Base-by-base conservation (phyloP, 2,888 invertebrate genomes). In the Drosophila neutralis region DNA sequence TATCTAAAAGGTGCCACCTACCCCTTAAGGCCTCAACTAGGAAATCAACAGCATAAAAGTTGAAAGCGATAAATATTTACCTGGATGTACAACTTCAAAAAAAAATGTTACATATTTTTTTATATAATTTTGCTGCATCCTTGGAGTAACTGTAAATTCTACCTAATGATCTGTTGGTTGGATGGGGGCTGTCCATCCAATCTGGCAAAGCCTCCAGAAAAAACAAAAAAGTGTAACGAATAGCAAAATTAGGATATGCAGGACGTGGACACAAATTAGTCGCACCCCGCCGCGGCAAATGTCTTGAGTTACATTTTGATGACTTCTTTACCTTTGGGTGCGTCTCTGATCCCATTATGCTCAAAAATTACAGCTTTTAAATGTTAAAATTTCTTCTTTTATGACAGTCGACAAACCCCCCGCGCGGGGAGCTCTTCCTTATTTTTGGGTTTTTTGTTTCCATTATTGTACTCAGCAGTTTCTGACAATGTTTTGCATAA, bases 111-210 rank as follows among this genome's bases (percentile, higher is more conserved):
- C n/a, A n/a, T n/a, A n/a, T 51, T 65, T 71, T 71, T 42, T 58
- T 71, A 69, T 71, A 62, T 60, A 73, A 75, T 71, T 82, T 82
- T 42, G 45, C 59, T 74, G 71, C 76, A 83, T 71, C 73, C 75
- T 65, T 69, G 67, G 74, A 83, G 82, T 79, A 88, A 85, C 90
- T 92, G 92, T 82, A 91, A 92, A 92, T 90, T 88, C 84, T 80
- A 78, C 65, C 84, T 92, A 92, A 92, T 91, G 91, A 92, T 91
- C 92, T 92, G 91, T 81, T 80, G 84, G 69, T 3, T 13, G 56
- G 56, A 69, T 70, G 80, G 80, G 54, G 59, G n/a, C 36, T 52
- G 18, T 18, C 35, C 27, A 36, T 27, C 21, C 10, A 59, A 58
- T 42, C 61, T 48, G 82, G 82, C 62, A 88, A 90, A 82, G 78